These are phyloP conservation scores for Diplodus puntazzo DNA, from an alignment of 2,797 vertebrate genomes.

Conservation along the genomic window DNA sequence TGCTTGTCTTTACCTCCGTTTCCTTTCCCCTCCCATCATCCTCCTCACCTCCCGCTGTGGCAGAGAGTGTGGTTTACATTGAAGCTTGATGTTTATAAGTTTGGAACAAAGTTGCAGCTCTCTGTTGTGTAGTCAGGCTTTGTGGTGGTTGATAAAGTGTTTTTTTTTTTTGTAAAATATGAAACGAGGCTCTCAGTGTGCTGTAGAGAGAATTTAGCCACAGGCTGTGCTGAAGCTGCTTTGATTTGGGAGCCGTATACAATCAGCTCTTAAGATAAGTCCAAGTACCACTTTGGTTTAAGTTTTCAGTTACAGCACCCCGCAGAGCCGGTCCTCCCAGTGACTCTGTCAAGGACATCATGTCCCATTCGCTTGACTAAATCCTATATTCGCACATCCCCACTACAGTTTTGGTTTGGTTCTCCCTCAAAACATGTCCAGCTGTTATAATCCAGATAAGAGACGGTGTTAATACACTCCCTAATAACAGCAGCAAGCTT, in stretches of 20 bases:
- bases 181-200: constrained; percentile 34
- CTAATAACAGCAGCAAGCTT: neutral
- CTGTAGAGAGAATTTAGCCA: constrained; percentile 22
- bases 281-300: constrained; percentile 26
- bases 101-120: constrained; percentile 36
- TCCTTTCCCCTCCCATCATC: constrained; percentile 8
- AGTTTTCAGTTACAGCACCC: neutral
- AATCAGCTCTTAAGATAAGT: constrained; percentile 24
- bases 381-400: neutral
- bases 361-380: neutral
- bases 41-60: constrained; percentile 31
- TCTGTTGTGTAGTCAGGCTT: constrained; percentile 30
- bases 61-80: constrained; percentile 43
- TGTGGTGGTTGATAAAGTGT: constrained; percentile 45
- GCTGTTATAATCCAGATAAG: constrained; percentile 19
- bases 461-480: neutral
- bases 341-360: neutral
- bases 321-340: neutral
- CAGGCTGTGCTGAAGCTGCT: constrained; percentile 16
- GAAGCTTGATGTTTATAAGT: constrained; percentile 41
- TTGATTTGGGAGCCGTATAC: constrained; percentile 20
- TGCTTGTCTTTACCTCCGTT: constrained; percentile 9
- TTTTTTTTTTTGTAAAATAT: constrained; percentile 41
- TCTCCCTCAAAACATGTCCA: neutral
- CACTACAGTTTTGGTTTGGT: neutral